Percentiles rank a stretch among this genome's conserved stretches.
phyloP scores from a whole-genome alignment of 2,797 vertebrate genomes.

The Mormyrus proboscirostris region DNA sequence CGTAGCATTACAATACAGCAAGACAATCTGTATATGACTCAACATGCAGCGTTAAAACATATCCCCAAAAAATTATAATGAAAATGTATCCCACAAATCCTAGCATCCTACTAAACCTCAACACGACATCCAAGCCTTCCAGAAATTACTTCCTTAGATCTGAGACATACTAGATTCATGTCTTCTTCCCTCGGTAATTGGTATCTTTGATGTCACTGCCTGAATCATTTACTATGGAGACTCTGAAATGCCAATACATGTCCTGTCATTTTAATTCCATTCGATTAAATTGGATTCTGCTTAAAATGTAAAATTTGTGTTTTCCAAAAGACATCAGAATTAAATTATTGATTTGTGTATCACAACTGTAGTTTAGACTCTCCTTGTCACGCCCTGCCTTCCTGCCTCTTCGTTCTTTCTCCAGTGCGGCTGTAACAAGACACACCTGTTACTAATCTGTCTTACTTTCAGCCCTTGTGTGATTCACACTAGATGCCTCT shows the following conservation, averaged over 20 bases:
- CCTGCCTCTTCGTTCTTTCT: background rate
- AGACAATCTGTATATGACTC: background rate
- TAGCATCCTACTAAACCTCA: background rate
- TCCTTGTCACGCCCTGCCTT: background rate
- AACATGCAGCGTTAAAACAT: background rate
- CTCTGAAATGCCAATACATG: slow-evolving; percentile 3
- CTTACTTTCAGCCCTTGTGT: background rate
- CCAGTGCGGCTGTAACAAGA: background rate
- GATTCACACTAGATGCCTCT: background rate
- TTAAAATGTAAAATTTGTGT: background rate
- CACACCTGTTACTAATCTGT: background rate
- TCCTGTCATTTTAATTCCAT: background rate
- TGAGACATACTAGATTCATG: background rate
- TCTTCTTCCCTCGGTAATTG: background rate
- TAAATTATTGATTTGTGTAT: background rate
- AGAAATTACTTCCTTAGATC: slow-evolving; percentile 1
- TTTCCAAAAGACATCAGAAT: background rate
- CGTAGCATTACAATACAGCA: background rate
- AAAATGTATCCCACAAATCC: background rate
- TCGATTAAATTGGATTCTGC: background rate
- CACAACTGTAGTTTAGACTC: background rate
- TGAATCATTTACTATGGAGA: background rate
- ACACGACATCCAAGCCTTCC: background rate
- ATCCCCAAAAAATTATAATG: background rate
- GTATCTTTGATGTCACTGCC: background rate